A percentile compares a stretch with the other conserved stretches of the same genome.
phyloP scores from a whole-genome alignment of 2,113 vertebrate genomes.

The Chaetorhynchus papuensis region DNA sequence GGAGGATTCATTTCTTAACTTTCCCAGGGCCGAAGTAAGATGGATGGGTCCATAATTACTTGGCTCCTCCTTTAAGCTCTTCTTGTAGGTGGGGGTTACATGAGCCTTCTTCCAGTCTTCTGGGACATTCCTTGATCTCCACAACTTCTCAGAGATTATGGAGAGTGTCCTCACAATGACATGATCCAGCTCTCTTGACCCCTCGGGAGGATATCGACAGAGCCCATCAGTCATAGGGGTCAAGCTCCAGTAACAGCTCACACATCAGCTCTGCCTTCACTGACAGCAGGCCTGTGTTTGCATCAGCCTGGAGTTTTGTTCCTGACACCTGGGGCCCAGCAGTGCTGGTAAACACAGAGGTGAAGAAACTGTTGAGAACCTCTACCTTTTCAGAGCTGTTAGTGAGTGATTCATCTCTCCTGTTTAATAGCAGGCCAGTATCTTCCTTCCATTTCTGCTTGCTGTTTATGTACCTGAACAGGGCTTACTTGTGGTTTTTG shows the following conservation, averaged over 20 bases:
- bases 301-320: not conserved
- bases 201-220: accelerated
- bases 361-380: not conserved
- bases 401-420: not conserved
- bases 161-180: not conserved
- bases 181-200: not conserved
- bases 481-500: not conserved
- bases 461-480: not conserved
- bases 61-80: not conserved
- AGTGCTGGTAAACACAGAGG: not conserved
- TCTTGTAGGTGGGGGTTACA: not conserved
- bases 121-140: not conserved
- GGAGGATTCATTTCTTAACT: not conserved
- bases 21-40: not conserved
- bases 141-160: not conserved
- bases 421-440: not conserved
- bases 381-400: not conserved
- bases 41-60: not conserved
- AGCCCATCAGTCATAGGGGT: not conserved
- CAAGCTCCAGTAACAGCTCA: not conserved
- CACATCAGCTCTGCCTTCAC: not conserved
- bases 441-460: not conserved
- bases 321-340: accelerated
- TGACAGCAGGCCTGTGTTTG: not conserved
- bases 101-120: not conserved